Evolutionary conservation across 1,140 invertebrate species (phyloP).

Genomic region (Drosophila lini): DNA sequence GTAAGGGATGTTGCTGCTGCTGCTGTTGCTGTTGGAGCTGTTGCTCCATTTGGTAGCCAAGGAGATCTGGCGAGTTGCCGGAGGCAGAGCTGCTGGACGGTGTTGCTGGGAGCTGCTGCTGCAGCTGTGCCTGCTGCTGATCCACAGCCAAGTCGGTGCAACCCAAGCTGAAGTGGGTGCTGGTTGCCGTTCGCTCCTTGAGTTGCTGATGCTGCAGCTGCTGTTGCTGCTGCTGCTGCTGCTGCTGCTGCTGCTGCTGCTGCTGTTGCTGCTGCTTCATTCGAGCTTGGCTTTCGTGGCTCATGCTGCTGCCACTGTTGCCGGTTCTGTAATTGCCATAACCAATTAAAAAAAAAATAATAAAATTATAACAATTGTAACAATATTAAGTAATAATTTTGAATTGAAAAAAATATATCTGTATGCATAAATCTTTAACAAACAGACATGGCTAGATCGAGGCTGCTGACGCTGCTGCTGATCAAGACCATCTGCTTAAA

Average conservation of each 20-base stretch:
- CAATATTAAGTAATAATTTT: neutral
- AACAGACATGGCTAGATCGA: neutral
- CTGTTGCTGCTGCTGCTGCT: conserved; percentile 66
- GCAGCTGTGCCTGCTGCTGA: conserved; percentile 44
- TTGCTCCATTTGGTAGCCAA: conserved; percentile 64
- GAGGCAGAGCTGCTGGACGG: conserved; percentile 69
- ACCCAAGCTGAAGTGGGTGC: conserved; percentile 43
- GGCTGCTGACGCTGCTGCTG: neutral
- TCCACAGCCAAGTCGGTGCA: conserved; percentile 61
- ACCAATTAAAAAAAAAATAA: neutral
- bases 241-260: conserved; percentile 72
- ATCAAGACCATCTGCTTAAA: neutral
- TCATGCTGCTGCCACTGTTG: conserved; percentile 64
- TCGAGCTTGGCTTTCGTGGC: conserved; percentile 79
- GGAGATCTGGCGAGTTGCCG: conserved; percentile 72
- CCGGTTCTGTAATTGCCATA: conserved; percentile 56
- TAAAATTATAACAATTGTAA: no score
- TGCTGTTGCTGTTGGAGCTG: conserved; percentile 54
- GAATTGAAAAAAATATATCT: neutral
- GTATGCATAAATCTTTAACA: neutral
- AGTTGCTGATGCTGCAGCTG: conserved; percentile 65
- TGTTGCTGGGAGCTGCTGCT: conserved; percentile 62
- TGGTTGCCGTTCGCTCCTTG: conserved; percentile 44
- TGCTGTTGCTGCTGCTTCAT: conserved; percentile 79
- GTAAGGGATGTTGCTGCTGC: conserved; percentile 23